Evolutionary conservation across 2,113 vertebrate species (phyloP), one percentile per base, ranked within the genome.

Genomic region (Pipra filicauda): DNA sequence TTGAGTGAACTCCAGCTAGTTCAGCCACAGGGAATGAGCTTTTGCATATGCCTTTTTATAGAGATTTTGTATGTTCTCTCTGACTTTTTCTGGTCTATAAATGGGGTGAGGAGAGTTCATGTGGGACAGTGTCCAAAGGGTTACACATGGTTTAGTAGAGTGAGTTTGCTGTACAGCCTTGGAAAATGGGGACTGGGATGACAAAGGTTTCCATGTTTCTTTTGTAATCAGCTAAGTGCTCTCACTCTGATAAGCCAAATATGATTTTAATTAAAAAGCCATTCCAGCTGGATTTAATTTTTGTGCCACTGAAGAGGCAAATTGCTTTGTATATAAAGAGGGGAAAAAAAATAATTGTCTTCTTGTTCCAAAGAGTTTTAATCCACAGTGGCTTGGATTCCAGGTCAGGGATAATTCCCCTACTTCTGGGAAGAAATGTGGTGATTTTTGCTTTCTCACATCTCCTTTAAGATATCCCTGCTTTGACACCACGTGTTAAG

Each of bases 221-320:
- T 82, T 30, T 77, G 85, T 70, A 90, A 95, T 88, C 89, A 91
- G 75, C 58, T 93, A 94, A 95, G 33, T 55, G 87, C 76, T 89
- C 89, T 79, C 75, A 54, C 48, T 93, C 85, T 76, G 85, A 93
- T 94, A 96, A 95, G 74, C 49, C 58, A 96, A 83, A 74, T 64
- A 76, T 88, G 87, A 70, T 85, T 95, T 94, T 96, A 96, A 97
- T 97, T 96, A 91, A 96, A 93, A 93, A 96, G 39, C 85, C 67
- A 88, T 96, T 95, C 88, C 75, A 85, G 78, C 51, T 96, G 93
- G 85, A 88, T 96, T 94, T 90, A 66, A 91, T 91, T 90, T 80
- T 66, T 85, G 28, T 58, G 58, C 71, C 75, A 58, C 57, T 72
- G 58, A 82, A 55, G 46, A 93, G 24, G 65, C 43, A 95, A 95